phyloP scores from a whole-genome alignment of 1,140 invertebrate species.

The Argopecten irradians region DNA sequence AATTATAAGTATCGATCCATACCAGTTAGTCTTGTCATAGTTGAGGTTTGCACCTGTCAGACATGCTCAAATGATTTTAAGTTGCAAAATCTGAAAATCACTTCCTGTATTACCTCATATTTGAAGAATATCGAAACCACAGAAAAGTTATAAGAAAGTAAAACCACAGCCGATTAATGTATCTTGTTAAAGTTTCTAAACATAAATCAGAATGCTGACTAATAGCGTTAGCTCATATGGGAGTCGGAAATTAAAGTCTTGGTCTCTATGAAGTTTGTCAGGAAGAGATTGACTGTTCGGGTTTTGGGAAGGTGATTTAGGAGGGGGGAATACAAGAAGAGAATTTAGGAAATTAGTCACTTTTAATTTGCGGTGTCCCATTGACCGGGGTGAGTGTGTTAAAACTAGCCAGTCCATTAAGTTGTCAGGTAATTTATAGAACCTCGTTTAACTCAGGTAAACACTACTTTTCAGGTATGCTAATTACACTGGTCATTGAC shows the following conservation, averaged over 20 bases:
- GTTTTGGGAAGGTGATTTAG: no score
- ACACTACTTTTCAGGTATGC: slow-evolving; percentile 5
- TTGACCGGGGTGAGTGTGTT: background rate
- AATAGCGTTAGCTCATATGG: no score
- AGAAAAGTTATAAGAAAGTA: background rate
- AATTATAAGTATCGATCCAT: background rate
- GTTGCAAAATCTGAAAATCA: background rate
- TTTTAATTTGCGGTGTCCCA: background rate
- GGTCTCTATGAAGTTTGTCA: background rate
- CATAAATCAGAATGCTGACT: background rate
- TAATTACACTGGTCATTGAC: slow-evolving; percentile 17
- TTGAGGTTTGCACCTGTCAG: slow-evolving; percentile 12
- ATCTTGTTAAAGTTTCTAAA: background rate
- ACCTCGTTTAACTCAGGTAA: background rate
- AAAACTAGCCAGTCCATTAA: background rate
- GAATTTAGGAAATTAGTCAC: background rate
- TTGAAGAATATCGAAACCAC: background rate
- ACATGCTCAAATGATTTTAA: background rate
- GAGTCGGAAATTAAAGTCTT: no score
- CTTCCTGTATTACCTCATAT: background rate
- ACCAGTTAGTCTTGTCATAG: background rate
- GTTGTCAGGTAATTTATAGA: slow-evolving; percentile 17
- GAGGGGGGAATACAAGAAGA: background rate
- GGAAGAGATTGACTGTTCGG: background rate
- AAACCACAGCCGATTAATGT: background rate